Percentiles rank a stretch among this genome's conserved stretches.
Evolutionary conservation across 53 echinoderm and acorn worm genomes (phyloP).

Genomic region (Holothuria leucospilota): DNA sequence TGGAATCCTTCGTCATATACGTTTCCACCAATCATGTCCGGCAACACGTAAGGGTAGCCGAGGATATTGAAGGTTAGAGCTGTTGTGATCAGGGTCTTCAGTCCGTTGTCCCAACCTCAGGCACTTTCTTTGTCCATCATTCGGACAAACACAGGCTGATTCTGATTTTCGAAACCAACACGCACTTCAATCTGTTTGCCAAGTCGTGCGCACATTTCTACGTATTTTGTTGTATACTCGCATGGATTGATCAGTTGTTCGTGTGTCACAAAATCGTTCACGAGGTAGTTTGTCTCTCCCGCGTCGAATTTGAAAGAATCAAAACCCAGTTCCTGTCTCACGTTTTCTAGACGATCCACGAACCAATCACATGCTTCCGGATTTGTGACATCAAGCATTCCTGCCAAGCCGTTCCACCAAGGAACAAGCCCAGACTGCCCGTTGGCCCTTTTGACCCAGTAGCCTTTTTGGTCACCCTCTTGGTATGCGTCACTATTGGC

Average conservation of each 20-base stretch:
- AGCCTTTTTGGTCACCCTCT: constrained; percentile 73
- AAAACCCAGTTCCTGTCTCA: constrained; percentile 66
- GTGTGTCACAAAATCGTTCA: constrained; percentile 65
- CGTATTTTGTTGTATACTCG: constrained; percentile 81
- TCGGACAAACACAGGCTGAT: constrained; percentile 82
- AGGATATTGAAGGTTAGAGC: constrained; percentile 84
- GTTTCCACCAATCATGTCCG: constrained; percentile 97
- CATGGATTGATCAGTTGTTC: constrained; percentile 74
- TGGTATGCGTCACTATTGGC: constrained; percentile 64
- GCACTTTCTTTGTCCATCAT: constrained; percentile 97
- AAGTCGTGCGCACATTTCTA: constrained; percentile 78
- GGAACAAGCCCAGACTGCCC: constrained; percentile 63
- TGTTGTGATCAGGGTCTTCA: constrained; percentile 85
- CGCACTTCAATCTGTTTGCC: constrained; percentile 84
- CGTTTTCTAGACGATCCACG: constrained; percentile 68
- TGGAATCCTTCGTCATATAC: constrained; percentile 82
- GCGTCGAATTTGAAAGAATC: constrained; percentile 96
- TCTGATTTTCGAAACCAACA: constrained; percentile 84
- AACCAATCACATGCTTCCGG: constrained; percentile 84
- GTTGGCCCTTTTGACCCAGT: constrained; percentile 71
- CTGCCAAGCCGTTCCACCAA: constrained; percentile 87
- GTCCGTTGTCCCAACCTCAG: constrained; percentile 93
- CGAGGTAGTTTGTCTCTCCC: constrained; percentile 90
- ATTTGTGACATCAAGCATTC: constrained; percentile 89
- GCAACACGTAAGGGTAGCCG: constrained; percentile 87